Evolutionary conservation across 2,113 vertebrate species (phyloP).

Genomic region (Tauraco erythrolophus): DNA sequence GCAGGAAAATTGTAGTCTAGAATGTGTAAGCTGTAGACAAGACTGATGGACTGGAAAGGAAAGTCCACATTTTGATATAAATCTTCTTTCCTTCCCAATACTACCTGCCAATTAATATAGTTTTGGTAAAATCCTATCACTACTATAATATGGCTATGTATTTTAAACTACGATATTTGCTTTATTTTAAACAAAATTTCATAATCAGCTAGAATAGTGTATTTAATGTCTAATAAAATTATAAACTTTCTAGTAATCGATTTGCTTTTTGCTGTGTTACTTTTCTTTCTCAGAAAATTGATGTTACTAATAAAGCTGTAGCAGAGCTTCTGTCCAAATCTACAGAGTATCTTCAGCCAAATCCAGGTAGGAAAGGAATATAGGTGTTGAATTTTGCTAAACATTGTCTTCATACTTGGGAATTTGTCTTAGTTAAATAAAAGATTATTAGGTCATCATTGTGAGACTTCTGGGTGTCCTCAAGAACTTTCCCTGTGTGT

Average conservation of each 20-base stretch:
- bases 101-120: not conserved
- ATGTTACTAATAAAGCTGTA: conserved; percentile 92
- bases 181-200: not conserved
- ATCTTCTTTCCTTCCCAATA: not conserved
- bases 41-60: not conserved
- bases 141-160: not conserved
- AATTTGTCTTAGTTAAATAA: not conserved
- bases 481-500: not conserved
- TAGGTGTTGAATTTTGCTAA: not conserved
- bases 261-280: not conserved
- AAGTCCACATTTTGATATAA: not conserved
- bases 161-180: not conserved
- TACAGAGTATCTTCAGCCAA: conserved; percentile 94
- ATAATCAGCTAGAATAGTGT: not conserved
- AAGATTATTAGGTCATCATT: not conserved
- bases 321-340: conserved; percentile 91
- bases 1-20: not conserved
- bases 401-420: not conserved
- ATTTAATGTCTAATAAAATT: not conserved
- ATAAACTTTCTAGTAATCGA: not conserved
- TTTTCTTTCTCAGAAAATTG: conserved; percentile 87
- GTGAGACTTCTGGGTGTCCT: not conserved
- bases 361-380: conserved; percentile 84
- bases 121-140: not conserved
- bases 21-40: not conserved